Percentiles rank a stretch among this genome's conserved stretches.
These are phyloP conservation scores for Calameuta pallipes DNA, from an alignment of 2,888 invertebrate species.

Conservation along the genomic window DNA sequence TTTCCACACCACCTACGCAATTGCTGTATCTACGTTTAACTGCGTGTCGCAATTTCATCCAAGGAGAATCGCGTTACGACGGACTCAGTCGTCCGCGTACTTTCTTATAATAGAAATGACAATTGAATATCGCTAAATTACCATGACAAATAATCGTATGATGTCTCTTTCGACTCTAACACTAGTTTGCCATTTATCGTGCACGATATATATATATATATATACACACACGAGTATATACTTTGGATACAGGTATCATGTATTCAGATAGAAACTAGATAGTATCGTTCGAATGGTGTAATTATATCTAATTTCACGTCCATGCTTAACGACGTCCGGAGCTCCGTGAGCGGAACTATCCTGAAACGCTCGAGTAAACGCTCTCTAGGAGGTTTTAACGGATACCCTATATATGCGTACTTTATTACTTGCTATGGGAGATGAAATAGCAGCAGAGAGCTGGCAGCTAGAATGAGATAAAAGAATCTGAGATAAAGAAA, in stretches of 20 bases:
- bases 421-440: background rate
- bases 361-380: slow-evolving; percentile 7
- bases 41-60: background rate
- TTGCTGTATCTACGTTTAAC: background rate
- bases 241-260: background rate
- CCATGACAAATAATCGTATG: background rate
- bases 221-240: background rate
- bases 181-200: background rate
- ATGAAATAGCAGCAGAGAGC: background rate
- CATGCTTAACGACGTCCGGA: slow-evolving; percentile 2
- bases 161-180: background rate
- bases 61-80: background rate
- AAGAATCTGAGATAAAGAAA: too few species aligned
- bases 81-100: background rate
- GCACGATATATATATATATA: too few species aligned
- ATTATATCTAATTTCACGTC: slow-evolving; percentile 1
- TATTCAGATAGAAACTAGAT: background rate
- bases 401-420: background rate
- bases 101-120: background rate
- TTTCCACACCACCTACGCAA: background rate
- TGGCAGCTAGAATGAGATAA: background rate
- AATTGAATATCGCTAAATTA: background rate
- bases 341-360: slow-evolving; percentile 4
- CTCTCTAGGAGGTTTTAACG: slow-evolving; percentile 6
- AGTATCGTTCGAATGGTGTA: background rate